These are phyloP conservation scores for Gonatopus flavifemur DNA, from an alignment of 1,140 invertebrate genomes.

Conservation along the genomic window DNA sequence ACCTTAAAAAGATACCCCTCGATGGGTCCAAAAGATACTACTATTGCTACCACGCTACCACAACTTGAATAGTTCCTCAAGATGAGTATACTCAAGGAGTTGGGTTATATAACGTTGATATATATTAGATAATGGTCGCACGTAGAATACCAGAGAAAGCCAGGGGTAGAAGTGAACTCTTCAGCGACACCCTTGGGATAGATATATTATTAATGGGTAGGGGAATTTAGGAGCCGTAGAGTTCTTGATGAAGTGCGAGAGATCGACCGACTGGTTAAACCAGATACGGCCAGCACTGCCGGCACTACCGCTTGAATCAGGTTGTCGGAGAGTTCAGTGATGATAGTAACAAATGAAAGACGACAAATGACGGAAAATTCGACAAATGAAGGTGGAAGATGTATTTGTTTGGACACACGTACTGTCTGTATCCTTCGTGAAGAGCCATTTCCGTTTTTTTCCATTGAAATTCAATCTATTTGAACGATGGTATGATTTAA, in stretches of 20 bases:
- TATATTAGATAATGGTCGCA: conserved; percentile 38
- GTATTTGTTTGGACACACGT: too few species aligned
- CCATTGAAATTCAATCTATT: too few species aligned
- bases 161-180: conserved; percentile 19
- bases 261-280: conserved; percentile 17
- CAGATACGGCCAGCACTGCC: neutral
- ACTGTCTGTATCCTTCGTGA: too few species aligned
- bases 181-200: conserved; percentile 37
- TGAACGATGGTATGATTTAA: too few species aligned
- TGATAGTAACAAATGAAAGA: neutral
- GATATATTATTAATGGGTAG: conserved; percentile 43
- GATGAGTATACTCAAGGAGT: conserved; percentile 9
- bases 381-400: too few species aligned
- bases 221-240: conserved; percentile 32
- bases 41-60: neutral
- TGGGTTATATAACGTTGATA: conserved; percentile 11
- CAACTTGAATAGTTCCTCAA: conserved; percentile 7
- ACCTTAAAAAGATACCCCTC: conserved; percentile 16
- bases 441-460: too few species aligned
- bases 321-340: neutral
- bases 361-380: neutral
- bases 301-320: neutral
- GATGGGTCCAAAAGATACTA: conserved; percentile 16
- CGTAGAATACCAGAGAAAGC: conserved; percentile 20
- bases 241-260: conserved; percentile 35